Base-by-base conservation (phyloP, 2,797 vertebrate species). In the Momotus momota region DNA sequence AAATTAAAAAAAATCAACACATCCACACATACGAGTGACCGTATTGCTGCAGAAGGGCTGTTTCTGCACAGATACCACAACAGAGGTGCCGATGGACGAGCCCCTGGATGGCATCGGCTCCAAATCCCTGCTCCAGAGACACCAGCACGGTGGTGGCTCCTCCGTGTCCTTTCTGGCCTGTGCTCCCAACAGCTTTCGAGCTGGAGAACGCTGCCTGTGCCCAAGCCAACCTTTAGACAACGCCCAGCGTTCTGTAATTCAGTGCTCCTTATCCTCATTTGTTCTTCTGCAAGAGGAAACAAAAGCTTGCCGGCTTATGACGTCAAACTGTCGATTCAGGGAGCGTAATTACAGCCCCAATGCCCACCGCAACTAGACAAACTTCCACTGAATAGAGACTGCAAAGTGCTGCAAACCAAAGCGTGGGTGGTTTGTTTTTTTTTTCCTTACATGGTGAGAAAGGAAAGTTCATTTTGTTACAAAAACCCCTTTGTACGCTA, bases 321-420 rank as follows among this genome's bases (percentile, higher is more conserved):
- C 1, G 2, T n/a, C 35, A 92, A 84, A 46, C 66, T 2, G 0
- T 3, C 9, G 51, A 17, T 88, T n/a, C 51, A 27, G 55, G 49
- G 40, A 75, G 51, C 1, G n/a, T 35, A 64, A 75, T 78, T 66
- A 38, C 83, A 88, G 90, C 81, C 78, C 66, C 22, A 60, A 67
- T 4, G 26, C 83, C 64, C 60, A 19, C 48, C 35, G 60, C 60
- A 41, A 69, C 77, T 72, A 88, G 85, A 48, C 49, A 85, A 95
- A 87, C 71, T 94, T 94, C 83, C 90, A 95, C 96, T 80, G 91
- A 96, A 94, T 29, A 94, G 23, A 80, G 46, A 92, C 57, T 25
- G n/a, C 71, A 27, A 54, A 48, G 51, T 19, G 18, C 8, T 69
- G 54, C 77, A 48, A 77, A 73, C 48, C 43, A 26, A 82, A 85